phyloP scores from a whole-genome alignment of 2,797 vertebrate species.

The Syngnathus acus region DNA sequence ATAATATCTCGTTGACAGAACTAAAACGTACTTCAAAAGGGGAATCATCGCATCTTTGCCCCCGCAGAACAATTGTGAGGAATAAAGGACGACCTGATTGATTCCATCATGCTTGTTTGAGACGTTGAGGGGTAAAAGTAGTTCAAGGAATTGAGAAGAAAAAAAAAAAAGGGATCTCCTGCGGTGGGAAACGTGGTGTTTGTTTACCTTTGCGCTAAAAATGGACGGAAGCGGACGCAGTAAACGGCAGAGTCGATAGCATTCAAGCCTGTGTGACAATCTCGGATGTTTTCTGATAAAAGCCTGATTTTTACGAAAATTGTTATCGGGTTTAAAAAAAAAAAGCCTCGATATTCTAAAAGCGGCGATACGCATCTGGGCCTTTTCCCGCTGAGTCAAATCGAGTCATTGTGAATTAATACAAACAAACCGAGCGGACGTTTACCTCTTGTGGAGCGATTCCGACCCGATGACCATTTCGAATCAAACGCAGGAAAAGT shows the following conservation, averaged over 20 bases:
- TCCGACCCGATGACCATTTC: slow-evolving; percentile 37
- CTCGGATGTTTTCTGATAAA: slow-evolving; percentile 24
- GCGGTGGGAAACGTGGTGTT: slow-evolving; percentile 46
- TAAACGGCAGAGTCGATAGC: slow-evolving; percentile 38
- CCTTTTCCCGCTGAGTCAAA: slow-evolving; percentile 33
- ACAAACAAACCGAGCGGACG: slow-evolving; percentile 47
- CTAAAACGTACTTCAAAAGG: slow-evolving; percentile 42
- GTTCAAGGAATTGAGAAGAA: neutral
- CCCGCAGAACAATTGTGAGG: slow-evolving; percentile 23
- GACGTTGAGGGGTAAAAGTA: neutral
- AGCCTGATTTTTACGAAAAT: slow-evolving; percentile 8
- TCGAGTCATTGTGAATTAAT: slow-evolving; percentile 55
- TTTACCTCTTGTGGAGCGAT: slow-evolving; percentile 20
- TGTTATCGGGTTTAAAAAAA: neutral
- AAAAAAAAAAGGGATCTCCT: neutral
- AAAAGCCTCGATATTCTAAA: slow-evolving; percentile 31
- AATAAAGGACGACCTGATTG: slow-evolving; percentile 19
- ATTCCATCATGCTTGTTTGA: neutral
- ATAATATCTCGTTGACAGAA: slow-evolving; percentile 57
- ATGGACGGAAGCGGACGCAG: slow-evolving; percentile 50
- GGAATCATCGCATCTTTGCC: slow-evolving; percentile 14
- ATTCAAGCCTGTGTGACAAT: slow-evolving; percentile 29
- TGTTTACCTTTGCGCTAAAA: slow-evolving; percentile 54
- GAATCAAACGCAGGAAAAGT: slow-evolving; percentile 37
- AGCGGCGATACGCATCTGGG: slow-evolving; percentile 50